phyloP scores from a whole-genome alignment of 2,888 invertebrate species.

The Scrobipalpa atriplicella region DNA sequence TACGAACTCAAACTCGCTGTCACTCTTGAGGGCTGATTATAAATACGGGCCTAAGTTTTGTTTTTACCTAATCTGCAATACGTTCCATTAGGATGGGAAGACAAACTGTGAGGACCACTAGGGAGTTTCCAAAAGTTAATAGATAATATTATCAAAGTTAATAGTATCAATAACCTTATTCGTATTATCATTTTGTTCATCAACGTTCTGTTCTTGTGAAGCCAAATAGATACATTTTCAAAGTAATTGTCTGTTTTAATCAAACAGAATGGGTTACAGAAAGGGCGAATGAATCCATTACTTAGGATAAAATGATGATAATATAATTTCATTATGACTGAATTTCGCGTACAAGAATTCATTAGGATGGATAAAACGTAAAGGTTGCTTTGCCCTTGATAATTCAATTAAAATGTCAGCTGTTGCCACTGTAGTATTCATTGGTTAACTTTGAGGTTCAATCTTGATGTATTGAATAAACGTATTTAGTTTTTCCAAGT shows the following conservation, averaged over 20 bases:
- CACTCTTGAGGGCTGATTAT: too few relatives aligned
- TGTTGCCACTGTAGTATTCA: too few relatives aligned
- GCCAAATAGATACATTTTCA: background rate
- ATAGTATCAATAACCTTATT: background rate
- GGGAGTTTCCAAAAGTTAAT: too few relatives aligned
- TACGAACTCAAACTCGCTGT: too few relatives aligned
- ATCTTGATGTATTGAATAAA: too few relatives aligned
- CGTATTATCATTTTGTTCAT: background rate
- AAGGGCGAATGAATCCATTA: background rate
- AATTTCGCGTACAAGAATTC: background rate
- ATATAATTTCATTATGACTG: background rate
- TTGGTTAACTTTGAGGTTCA: too few relatives aligned
- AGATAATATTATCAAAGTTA: too few relatives aligned
- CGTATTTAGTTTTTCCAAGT: too few relatives aligned
- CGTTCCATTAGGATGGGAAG: too few relatives aligned
- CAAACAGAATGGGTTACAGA: conserved; percentile 1
- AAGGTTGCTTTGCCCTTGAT: background rate
- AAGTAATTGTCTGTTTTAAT: conserved; percentile 7
- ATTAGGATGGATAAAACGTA: background rate
- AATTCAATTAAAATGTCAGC: background rate
- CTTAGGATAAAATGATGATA: conserved; percentile 5
- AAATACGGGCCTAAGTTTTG: too few relatives aligned
- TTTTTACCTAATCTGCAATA: too few relatives aligned
- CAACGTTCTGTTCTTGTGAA: background rate
- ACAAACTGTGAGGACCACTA: too few relatives aligned